Evolutionary conservation across 2,113 vertebrate genomes (phyloP).

Genomic region (Oxyruncus cristatus): DNA sequence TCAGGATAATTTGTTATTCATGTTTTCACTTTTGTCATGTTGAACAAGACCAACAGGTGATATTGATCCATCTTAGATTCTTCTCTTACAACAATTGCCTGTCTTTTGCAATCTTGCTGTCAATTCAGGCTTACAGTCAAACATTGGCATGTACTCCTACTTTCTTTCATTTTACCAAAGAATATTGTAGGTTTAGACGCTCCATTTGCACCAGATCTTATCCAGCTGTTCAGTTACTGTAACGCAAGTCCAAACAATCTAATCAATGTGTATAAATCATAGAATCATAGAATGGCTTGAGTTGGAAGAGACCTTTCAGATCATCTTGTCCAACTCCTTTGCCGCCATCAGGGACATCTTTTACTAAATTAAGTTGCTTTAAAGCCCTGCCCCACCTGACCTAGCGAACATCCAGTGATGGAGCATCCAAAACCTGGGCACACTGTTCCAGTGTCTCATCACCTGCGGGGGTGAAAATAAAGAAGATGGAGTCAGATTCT

Average conservation of each 20-base stretch:
- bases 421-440: background rate
- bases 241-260: background rate
- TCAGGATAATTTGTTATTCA: background rate
- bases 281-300: background rate
- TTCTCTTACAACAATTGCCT: background rate
- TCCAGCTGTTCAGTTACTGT: background rate
- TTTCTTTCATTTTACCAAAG: background rate
- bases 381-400: background rate
- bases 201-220: background rate
- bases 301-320: background rate
- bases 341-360: background rate
- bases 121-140: background rate
- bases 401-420: background rate
- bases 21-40: background rate
- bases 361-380: background rate
- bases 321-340: background rate
- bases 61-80: background rate
- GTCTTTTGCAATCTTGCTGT: background rate
- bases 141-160: background rate
- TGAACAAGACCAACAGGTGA: background rate
- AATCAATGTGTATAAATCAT: background rate
- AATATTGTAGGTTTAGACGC: background rate
- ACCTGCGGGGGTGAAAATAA: background rate
- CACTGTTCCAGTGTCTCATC: background rate
- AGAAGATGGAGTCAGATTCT: background rate